Evolutionary conservation across 2,888 invertebrate species (phyloP).

Genomic region (Lumbricus terrestris): DNA sequence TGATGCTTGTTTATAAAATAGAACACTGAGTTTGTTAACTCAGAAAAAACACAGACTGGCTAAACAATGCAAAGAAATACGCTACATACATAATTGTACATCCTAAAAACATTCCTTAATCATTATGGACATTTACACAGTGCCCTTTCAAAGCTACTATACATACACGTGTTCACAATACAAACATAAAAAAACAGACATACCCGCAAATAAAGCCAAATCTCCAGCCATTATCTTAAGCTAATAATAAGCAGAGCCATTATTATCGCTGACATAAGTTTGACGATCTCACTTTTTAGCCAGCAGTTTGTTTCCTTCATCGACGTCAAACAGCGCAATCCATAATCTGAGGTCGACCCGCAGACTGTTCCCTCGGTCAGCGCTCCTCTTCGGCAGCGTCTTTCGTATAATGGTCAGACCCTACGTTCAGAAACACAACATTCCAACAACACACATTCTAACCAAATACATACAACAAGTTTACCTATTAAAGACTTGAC

Average conservation of each 20-base stretch:
- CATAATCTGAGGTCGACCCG: conserved; percentile 70
- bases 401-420: conserved; percentile 68
- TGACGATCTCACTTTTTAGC: conserved; percentile 49
- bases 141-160: no score
- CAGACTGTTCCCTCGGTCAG: conserved; percentile 64
- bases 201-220: not conserved
- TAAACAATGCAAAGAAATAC: not conserved
- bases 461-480: not conserved
- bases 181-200: not conserved
- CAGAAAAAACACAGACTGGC: not conserved
- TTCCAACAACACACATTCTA: not conserved
- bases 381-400: conserved; percentile 65
- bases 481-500: no score
- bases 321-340: conserved; percentile 79
- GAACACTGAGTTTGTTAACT: not conserved
- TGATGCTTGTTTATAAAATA: not conserved
- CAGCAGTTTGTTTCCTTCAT: conserved; percentile 70
- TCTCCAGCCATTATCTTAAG: not conserved
- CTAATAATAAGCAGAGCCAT: no score
- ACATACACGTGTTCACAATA: not conserved
- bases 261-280: not conserved
- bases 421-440: conserved; percentile 44
- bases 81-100: no score
- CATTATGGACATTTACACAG: no score
- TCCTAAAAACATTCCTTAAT: no score